phyloP scores from a whole-genome alignment of 2,113 vertebrate species.

The Potamarius usumacintae region DNA sequence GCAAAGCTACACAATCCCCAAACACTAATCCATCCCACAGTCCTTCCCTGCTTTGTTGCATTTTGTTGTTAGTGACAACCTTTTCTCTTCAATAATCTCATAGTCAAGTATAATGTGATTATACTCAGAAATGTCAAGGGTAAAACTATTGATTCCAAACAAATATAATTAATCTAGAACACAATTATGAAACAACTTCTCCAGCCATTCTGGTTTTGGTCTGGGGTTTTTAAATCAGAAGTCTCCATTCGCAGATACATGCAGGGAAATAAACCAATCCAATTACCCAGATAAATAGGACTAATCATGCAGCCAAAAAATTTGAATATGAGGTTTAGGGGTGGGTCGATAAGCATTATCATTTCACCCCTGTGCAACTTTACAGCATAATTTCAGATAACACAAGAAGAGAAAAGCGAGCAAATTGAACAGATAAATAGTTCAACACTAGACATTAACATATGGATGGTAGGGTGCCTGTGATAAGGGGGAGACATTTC shows the following conservation, averaged over 20 bases:
- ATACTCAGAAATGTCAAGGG: constrained; percentile 60
- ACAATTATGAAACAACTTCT: constrained; percentile 65
- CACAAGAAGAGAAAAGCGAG: constrained; percentile 61
- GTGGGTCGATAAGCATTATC: constrained; percentile 76
- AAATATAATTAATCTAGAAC: constrained; percentile 72
- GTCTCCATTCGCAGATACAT: constrained; percentile 59
- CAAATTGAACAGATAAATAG: constrained; percentile 73
- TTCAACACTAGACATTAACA: constrained; percentile 73
- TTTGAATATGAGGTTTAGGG: constrained; percentile 75
- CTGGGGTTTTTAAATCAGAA: constrained; percentile 63
- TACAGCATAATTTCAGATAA: constrained; percentile 80
- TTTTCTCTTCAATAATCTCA: constrained; percentile 72
- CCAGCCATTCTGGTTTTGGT: constrained; percentile 60
- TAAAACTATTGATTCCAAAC: constrained; percentile 74
- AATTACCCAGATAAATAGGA: constrained; percentile 82
- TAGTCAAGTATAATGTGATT: constrained; percentile 71
- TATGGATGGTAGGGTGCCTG: constrained; percentile 71
- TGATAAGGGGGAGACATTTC: constrained; percentile 75
- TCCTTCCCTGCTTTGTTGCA: constrained; percentile 65
- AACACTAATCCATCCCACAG: constrained; percentile 65
- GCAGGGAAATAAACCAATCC: constrained; percentile 68
- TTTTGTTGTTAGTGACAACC: constrained; percentile 64
- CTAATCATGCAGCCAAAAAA: constrained; percentile 76
- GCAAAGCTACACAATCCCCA: constrained; percentile 55
- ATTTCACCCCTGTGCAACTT: constrained; percentile 71